phyloP scores from a whole-genome alignment of 1,140 invertebrate genomes.

The Plutomurus gul region DNA sequence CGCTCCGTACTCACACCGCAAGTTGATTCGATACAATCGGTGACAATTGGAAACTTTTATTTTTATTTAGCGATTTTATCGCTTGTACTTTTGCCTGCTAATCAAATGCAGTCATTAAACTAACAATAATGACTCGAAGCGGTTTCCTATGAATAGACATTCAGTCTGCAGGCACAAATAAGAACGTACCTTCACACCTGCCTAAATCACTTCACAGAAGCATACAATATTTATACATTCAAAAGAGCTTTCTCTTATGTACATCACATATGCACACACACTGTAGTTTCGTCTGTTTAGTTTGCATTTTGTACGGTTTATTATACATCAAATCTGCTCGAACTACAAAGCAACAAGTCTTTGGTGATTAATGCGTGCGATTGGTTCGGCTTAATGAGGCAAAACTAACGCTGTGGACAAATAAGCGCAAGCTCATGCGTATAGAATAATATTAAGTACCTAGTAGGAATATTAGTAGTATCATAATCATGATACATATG shows the following conservation, averaged over 20 bases:
- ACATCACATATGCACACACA: background rate
- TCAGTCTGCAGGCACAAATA: too few relatives aligned
- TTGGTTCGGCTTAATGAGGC: background rate
- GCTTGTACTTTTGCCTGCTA: background rate
- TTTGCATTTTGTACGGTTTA: background rate
- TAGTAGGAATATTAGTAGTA: too few relatives aligned
- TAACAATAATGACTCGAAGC: background rate
- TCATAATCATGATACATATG: too few relatives aligned
- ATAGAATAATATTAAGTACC: background rate
- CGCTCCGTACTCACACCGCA: slow-evolving; percentile 7
- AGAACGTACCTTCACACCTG: too few relatives aligned
- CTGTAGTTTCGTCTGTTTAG: too few relatives aligned
- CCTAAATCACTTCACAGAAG: too few relatives aligned
- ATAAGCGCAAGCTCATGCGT: background rate
- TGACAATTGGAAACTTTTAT: slow-evolving; percentile 15
- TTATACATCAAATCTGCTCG: background rate
- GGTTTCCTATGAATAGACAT: too few relatives aligned
- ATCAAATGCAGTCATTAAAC: slow-evolving; percentile 13
- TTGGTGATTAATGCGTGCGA: background rate
- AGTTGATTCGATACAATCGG: slow-evolving; percentile 1
- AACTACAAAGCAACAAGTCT: background rate
- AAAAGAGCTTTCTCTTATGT: background rate
- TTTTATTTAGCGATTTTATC: background rate
- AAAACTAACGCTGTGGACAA: background rate
- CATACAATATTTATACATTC: background rate